Evolutionary conservation across 2,888 invertebrate genomes (phyloP).

Genomic region (Nowickia ferox): DNA sequence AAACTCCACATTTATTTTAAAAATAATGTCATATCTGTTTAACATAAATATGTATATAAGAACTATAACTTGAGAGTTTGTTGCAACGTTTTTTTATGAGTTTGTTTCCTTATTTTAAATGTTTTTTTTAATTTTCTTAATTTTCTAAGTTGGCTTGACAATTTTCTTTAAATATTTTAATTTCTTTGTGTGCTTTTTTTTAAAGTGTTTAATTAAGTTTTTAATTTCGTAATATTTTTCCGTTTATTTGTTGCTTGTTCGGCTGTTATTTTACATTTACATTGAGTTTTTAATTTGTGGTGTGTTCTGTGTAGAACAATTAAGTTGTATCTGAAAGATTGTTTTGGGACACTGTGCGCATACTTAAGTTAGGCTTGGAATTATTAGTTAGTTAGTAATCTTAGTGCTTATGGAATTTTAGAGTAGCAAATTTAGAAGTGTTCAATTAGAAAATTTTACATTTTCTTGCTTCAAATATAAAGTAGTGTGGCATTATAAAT

Average conservation of each 20-base stretch:
- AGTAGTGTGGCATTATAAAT: constrained; percentile 41
- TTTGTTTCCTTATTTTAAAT: not conserved
- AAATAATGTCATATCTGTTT: constrained; percentile 23
- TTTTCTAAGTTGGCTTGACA: constrained; percentile 20
- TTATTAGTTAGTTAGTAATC: not conserved
- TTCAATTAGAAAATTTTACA: constrained; percentile 25
- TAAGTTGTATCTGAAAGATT: constrained; percentile 29
- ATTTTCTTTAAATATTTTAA: not conserved
- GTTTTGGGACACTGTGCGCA: constrained; percentile 39
- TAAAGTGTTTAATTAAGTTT: constrained; percentile 4
- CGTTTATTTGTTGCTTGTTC: constrained; percentile 64
- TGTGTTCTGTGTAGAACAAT: constrained; percentile 74
- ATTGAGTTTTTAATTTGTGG: constrained; percentile 76
- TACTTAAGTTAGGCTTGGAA: constrained; percentile 35
- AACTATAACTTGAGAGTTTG: constrained; percentile 41
- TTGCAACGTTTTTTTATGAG: constrained; percentile 24
- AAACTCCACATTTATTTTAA: not conserved
- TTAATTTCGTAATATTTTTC: constrained; percentile 25
- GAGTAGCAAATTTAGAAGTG: constrained; percentile 6
- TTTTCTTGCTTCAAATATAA: not conserved
- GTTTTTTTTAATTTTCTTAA: not conserved
- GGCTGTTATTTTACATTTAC: constrained; percentile 63
- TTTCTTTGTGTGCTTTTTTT: constrained; percentile 11
- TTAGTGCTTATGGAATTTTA: constrained; percentile 11
- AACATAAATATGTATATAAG: constrained; percentile 39